Evolutionary conservation across 1,140 invertebrate species (phyloP).

Genomic region (Epicauta chinensis): DNA sequence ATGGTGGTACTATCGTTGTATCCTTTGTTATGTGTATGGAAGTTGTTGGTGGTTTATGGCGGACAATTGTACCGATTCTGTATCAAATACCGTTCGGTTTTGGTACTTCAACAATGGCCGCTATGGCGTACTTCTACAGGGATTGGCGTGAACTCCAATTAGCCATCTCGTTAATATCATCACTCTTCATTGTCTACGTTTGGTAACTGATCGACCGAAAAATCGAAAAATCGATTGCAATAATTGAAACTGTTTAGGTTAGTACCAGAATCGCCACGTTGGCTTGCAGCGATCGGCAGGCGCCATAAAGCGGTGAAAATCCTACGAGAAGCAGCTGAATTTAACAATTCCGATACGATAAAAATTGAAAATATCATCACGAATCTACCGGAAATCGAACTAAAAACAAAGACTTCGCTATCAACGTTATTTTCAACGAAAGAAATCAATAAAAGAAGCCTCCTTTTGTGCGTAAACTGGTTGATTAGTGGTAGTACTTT

Average conservation of each 20-base stretch:
- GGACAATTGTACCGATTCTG: conserved; percentile 60
- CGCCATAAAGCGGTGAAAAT: conserved; percentile 60
- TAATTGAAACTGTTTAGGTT: conserved; percentile 48
- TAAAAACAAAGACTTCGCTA: conserved; percentile 48
- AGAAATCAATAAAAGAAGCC: conserved; percentile 60
- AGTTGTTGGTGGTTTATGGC: conserved; percentile 57
- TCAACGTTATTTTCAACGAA: conserved; percentile 62
- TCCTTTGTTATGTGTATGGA: conserved; percentile 55
- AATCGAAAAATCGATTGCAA: not conserved
- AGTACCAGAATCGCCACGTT: conserved; percentile 74
- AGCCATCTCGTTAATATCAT: conserved; percentile 61
- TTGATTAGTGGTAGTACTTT: conserved; percentile 58
- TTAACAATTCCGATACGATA: conserved; percentile 30
- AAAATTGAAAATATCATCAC: conserved; percentile 31
- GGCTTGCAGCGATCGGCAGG: conserved; percentile 64
- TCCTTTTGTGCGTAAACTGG: conserved; percentile 63
- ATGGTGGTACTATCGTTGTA: conserved; percentile 65
- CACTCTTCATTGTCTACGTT: conserved; percentile 62
- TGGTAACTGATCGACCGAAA: conserved; percentile 46
- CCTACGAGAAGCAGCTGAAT: conserved; percentile 57
- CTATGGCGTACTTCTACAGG: conserved; percentile 57
- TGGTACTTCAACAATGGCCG: conserved; percentile 55
- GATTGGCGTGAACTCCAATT: conserved; percentile 69
- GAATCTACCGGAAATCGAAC: conserved; percentile 9
- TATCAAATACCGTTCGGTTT: conserved; percentile 65